Base-by-base conservation (phyloP, 2,113 vertebrate genomes). In the Syrmaticus mikado region DNA sequence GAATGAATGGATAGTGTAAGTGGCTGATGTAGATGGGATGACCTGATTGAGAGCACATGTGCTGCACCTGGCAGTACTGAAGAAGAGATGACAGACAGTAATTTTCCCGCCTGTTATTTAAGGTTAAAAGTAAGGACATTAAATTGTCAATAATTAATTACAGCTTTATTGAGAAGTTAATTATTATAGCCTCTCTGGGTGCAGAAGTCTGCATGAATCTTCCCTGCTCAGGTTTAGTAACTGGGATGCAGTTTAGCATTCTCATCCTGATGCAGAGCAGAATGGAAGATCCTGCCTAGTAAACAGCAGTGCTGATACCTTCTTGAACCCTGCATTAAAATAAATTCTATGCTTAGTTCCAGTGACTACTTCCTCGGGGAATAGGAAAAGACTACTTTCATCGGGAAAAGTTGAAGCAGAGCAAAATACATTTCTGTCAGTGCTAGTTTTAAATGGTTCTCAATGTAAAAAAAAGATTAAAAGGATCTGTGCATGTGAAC, bases 91-190 rank as follows among this genome's bases (percentile, higher is more conserved):
- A 67, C 82, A 95, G 76, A 66, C 67, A 58, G 71, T 34, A 89
- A 95, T 93, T 88, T 93, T 88, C 88, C 85, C 87, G 85, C 73
- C 43, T 92, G 57, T 18, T 94, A 55, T 85, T 95, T 91, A 88
- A 86, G 88, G 90, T 90, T 94, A 83, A 87, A 90, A 87, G 85
- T 53, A 68, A 57, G 79, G 65, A 78, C 70, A 67, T 96, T 81
- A 91, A 87, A 60, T 85, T 92, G 85, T 85, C 85, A 90, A 91
- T 93, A 91, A 96, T 96, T 95, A 91, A 94, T 94, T 95, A 93
- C 43, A 32, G 41, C 85, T 91, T 86, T 91, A 94, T 93, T 68
- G 90, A 90, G 87, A 73, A 94, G 79, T 92, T 93, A 92, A 95
- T 95, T 90, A 92, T 91, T 53, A 16, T 13, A 85, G 73, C 82